Evolutionary conservation across 2,797 vertebrate species (phyloP).

Genomic region (Tinamus major): DNA sequence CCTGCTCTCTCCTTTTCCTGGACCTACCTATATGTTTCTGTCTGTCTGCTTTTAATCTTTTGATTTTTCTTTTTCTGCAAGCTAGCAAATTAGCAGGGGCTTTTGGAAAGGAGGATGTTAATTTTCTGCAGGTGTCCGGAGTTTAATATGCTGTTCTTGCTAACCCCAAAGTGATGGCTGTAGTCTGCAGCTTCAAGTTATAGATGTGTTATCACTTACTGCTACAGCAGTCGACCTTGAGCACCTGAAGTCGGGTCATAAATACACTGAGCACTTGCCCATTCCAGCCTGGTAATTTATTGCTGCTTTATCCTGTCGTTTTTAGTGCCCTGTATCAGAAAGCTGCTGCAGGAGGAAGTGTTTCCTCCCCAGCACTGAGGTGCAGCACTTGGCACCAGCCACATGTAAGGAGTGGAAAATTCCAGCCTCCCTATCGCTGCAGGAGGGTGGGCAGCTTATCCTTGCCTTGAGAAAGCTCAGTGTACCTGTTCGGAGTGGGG

Average conservation of each 20-base stretch:
- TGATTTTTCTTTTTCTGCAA: not conserved
- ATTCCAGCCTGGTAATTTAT: not conserved
- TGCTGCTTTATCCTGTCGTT: slow-evolving; percentile 18
- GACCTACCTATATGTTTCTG: not conserved
- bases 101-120: not conserved
- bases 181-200: not conserved
- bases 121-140: not conserved
- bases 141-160: not conserved
- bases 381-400: not conserved
- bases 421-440: not conserved
- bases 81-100: not conserved
- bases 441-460: not conserved
- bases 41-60: not conserved
- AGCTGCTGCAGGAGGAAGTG: slow-evolving; percentile 31
- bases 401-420: slow-evolving; percentile 47
- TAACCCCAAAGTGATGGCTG: not conserved
- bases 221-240: slow-evolving; percentile 25
- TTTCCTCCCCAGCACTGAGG: not conserved
- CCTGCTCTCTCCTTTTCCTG: not conserved
- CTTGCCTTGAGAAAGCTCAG: not conserved
- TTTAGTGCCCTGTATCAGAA: not conserved
- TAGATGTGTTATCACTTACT: not conserved
- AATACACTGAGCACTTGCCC: not conserved
- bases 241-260: not conserved
- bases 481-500: not conserved